Conservation (phyloP, 2,113 vertebrate genomes). For the Papio anubis region DNA sequence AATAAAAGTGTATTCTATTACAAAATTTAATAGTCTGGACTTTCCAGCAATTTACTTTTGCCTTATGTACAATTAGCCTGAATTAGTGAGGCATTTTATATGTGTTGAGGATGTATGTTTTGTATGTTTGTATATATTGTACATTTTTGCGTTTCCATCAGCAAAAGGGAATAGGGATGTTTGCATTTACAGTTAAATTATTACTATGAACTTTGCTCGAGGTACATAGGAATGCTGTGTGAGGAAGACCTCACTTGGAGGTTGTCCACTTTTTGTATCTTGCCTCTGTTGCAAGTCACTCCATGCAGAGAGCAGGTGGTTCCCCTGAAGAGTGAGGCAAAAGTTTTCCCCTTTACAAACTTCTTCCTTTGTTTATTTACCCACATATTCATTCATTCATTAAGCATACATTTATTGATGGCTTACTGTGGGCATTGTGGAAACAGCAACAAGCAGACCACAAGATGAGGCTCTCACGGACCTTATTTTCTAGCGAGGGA, state of each 20-base stretch:
- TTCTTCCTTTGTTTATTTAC: not conserved
- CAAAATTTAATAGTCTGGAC: not conserved
- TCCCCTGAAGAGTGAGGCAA: not conserved
- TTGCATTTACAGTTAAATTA: not conserved
- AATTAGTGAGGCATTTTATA: no score
- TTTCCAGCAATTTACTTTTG: not conserved
- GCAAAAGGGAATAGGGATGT: not conserved
- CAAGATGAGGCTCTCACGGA: not conserved
- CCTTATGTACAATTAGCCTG: not conserved
- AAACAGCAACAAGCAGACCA: not conserved
- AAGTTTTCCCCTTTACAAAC: not conserved
- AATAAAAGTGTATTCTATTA: not conserved
- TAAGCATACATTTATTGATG: not conserved
- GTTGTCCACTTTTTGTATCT: not conserved
- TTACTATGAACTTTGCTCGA: not conserved
- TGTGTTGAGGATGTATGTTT: not conserved
- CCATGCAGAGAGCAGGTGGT: fast-evolving
- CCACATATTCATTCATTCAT: not conserved
- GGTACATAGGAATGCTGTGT: no score
- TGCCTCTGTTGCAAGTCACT: not conserved
- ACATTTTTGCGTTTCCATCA: not conserved
- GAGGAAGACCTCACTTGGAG: not conserved
- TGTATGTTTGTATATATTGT: not conserved
- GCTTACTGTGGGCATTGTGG: not conserved
- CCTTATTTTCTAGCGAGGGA: not conserved